Percentiles rank a stretch among this genome's conserved stretches.
These are phyloP conservation scores for Zaprionus kolodkinae DNA, from an alignment of 1,140 invertebrate species.

Conservation along the genomic window DNA sequence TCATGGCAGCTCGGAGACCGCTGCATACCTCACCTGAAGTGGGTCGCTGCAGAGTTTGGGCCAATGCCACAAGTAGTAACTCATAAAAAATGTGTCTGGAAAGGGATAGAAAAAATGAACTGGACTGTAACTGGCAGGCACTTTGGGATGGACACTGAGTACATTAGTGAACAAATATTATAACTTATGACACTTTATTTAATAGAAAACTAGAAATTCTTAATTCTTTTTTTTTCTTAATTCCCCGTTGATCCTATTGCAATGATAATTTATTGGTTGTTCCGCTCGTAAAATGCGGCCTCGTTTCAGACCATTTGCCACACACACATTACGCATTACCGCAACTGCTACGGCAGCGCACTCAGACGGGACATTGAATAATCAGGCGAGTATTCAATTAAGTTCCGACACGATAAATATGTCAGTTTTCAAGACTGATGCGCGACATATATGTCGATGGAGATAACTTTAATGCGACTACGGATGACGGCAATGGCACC, in stretches of 20 bases:
- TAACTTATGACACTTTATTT: neutral
- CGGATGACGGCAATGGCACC: conserved; percentile 4
- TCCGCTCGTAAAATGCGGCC: neutral
- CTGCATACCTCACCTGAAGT: conserved; percentile 1
- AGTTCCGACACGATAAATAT: conserved; percentile 6
- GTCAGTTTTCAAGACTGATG: conserved; percentile 7
- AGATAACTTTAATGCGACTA: conserved; percentile 6
- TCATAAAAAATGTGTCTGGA: neutral
- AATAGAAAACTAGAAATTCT: neutral
- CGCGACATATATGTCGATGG: neutral
- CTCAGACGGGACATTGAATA: conserved; percentile 7
- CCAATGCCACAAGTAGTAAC: conserved; percentile 1
- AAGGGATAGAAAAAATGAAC: neutral
- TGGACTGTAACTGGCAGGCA: neutral
- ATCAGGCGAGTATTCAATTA: conserved; percentile 4
- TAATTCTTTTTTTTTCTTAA: neutral
- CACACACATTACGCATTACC: neutral
- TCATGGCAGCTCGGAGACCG: neutral
- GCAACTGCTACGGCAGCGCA: neutral
- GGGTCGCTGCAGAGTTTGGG: neutral
- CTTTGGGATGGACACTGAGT: neutral
- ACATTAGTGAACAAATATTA: neutral
- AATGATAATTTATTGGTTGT: neutral
- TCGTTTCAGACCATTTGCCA: neutral
- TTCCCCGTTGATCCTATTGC: neutral